Percentiles rank a stretch among this genome's conserved stretches.
These are phyloP conservation scores for Rhinichthys osculus DNA, from an alignment of 2,797 vertebrate genomes.

Conservation along the genomic window DNA sequence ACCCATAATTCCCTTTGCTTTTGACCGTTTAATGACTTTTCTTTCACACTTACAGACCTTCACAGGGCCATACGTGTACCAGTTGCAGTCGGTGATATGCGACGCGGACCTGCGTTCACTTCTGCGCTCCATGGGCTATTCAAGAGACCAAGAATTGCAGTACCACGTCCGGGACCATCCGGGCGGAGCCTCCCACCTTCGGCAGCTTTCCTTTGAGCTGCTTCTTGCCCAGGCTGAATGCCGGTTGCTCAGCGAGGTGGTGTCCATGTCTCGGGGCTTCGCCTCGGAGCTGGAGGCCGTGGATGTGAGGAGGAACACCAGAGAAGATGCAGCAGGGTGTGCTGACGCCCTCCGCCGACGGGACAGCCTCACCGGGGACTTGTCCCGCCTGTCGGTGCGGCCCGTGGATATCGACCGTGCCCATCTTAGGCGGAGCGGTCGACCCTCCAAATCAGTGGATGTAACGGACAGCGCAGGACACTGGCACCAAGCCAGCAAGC, in stretches of 20 bases:
- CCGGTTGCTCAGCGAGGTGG: slow-evolving; percentile 91
- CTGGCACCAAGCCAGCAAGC: slow-evolving; percentile 90
- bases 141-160: slow-evolving; percentile 85
- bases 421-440: slow-evolving; percentile 89
- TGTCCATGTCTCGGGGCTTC: slow-evolving; percentile 88
- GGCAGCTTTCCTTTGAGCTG: slow-evolving; percentile 90
- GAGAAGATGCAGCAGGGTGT: slow-evolving; percentile 88
- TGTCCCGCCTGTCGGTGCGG: slow-evolving; percentile 85
- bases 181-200: slow-evolving; percentile 74
- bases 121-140: slow-evolving; percentile 92
- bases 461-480: slow-evolving; percentile 91
- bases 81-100: slow-evolving; percentile 89
- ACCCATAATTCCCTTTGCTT: not conserved
- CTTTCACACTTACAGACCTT: slow-evolving; percentile 84
- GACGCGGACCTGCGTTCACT: slow-evolving; percentile 89
- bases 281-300: slow-evolving; percentile 90
- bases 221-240: slow-evolving; percentile 95
- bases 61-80: slow-evolving; percentile 97
- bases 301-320: slow-evolving; percentile 84
- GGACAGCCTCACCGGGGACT: slow-evolving; percentile 84
- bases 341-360: slow-evolving; percentile 88
- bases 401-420: slow-evolving; percentile 88
- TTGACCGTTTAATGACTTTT: not conserved
- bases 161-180: slow-evolving; percentile 77
- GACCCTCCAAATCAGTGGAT: slow-evolving; percentile 94